Evolutionary conservation across 2,888 invertebrate genomes (phyloP), one percentile per base, ranked within the genome.

Genomic region (Acrobasis suavella): DNA sequence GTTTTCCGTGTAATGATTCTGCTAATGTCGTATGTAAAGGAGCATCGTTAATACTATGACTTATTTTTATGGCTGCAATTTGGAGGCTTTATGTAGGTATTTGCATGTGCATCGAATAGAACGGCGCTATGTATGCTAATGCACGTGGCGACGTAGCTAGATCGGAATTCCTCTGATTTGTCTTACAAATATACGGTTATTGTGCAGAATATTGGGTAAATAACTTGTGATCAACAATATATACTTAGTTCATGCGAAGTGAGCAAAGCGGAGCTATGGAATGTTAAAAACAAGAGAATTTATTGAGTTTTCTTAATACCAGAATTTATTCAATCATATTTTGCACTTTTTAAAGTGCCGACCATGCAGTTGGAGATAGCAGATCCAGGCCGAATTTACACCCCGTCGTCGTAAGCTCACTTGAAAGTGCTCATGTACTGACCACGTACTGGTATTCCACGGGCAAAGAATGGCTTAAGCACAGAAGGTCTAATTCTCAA

Each of bases 321-420:
- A 32, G 32, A 46, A 46, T 46, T 46, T 46, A 46, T 46, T 46
- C n/a, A n/a, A 14, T 5, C n/a, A 46, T n/a, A 46, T 46, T 46
- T n/a, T n/a, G 46, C 46, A 46, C 46, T 54, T 22, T 51, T 22
- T 56, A 63, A 65, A 63, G 55, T 56, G 60, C 42, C 58, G 15
- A 32, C 42, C 39, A 50, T 51, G 64, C 58, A 54, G 38, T 58
- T 70, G 62, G 62, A 71, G 73, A 72, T 72, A 71, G 67, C 66
- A 62, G 54, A 32, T 8, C 32, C 32, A 66, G 70, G 72, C 71
- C 73, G 74, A 78, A 83, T 83, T 78, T 80, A 75, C 78, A 74
- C 77, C 69, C 69, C 76, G 77, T 75, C 76, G 77, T 75, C 70
- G 75, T 75, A 73, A 75, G 74, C 76, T 69, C 65, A 67, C 68